These are phyloP conservation scores for Halcyon leucocephala DNA, from an alignment of 2,797 vertebrate genomes.

Conservation along the genomic window DNA sequence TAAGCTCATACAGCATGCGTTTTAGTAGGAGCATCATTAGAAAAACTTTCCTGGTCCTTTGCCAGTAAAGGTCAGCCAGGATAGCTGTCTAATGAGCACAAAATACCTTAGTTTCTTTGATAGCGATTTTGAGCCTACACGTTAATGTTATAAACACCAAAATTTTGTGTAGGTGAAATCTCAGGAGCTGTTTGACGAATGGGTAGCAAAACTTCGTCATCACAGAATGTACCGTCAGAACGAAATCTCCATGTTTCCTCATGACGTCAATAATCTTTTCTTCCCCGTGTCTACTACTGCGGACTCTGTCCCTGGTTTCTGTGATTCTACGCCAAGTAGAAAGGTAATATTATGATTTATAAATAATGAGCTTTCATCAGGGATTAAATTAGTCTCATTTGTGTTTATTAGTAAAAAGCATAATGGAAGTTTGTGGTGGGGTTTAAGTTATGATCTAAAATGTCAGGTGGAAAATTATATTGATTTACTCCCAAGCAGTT, in stretches of 20 bases:
- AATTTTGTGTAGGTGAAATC: conserved; percentile 88
- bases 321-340: conserved; percentile 82
- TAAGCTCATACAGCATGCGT: neutral
- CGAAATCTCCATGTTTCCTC: conserved; percentile 93
- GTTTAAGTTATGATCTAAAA: neutral
- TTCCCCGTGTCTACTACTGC: conserved; percentile 82
- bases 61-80: neutral
- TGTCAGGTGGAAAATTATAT: neutral
- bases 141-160: neutral
- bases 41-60: neutral
- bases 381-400: neutral
- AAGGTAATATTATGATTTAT: conserved; percentile 80
- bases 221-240: conserved; percentile 96
- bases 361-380: neutral
- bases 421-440: neutral
- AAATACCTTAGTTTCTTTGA: neutral
- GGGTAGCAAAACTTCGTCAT: conserved; percentile 94
- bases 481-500: neutral
- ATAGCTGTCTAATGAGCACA: neutral
- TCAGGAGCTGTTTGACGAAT: conserved; percentile 95
- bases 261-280: conserved; percentile 86
- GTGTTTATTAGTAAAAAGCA: neutral
- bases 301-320: conserved; percentile 79
- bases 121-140: neutral
- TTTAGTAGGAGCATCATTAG: neutral